Evolutionary conservation across 1,140 invertebrate genomes (phyloP).

Genomic region (Solenopsis invicta): DNA sequence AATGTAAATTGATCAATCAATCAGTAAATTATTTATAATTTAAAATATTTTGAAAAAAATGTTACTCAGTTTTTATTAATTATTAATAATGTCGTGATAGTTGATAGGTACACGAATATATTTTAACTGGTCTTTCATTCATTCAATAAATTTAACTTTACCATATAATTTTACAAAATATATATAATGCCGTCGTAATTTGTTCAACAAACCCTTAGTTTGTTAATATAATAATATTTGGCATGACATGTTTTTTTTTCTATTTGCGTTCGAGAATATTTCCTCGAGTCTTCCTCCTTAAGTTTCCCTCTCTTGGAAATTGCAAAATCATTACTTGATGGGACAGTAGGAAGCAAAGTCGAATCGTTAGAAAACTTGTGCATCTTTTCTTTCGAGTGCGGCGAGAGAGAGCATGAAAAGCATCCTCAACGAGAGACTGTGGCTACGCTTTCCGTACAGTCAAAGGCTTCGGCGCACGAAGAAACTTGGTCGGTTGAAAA

Average conservation of each 20-base stretch:
- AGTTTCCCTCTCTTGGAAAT: conserved; percentile 12
- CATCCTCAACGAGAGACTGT: conserved; percentile 52
- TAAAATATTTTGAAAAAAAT: neutral
- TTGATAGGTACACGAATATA: neutral
- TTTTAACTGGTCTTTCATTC: neutral
- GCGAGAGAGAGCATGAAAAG: conserved; percentile 61
- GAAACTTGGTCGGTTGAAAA: conserved; percentile 64
- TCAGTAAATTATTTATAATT: neutral
- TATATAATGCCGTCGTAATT: neutral
- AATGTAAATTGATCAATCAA: neutral
- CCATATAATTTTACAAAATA: neutral
- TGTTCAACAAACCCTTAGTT: neutral
- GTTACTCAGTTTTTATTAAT: neutral
- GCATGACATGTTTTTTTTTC: conserved; percentile 11
- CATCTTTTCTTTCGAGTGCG: conserved; percentile 34
- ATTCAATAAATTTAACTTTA: neutral
- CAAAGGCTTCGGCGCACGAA: conserved; percentile 61
- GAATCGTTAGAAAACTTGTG: conserved; percentile 61
- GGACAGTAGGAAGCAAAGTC: conserved; percentile 15
- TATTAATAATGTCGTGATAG: neutral
- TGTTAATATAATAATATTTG: neutral
- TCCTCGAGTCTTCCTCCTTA: too few species aligned
- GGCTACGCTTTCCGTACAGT: conserved; percentile 52
- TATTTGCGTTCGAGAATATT: conserved; percentile 11
- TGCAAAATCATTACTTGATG: conserved; percentile 53